Conservation (phyloP, 2,888 invertebrate genomes). For the Dynastes grantii region DNA sequence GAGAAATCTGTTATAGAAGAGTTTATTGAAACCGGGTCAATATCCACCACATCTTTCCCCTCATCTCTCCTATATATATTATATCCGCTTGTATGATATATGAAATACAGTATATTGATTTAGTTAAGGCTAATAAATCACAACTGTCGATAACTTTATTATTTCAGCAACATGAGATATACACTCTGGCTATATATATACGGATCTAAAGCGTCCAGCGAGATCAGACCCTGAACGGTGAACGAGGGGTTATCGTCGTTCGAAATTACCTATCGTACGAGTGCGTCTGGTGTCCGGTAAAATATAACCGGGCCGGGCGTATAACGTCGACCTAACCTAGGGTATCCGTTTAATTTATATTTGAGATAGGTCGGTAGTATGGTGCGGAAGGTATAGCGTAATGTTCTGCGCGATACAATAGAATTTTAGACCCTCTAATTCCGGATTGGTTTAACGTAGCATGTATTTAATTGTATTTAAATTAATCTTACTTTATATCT, state of each 20-base stretch:
- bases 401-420: neutral
- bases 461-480: conserved; percentile 27
- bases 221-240: neutral
- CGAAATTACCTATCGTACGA: conserved; percentile 3
- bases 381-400: neutral
- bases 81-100: conserved; percentile 58
- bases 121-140: conserved; percentile 65
- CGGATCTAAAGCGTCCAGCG: neutral
- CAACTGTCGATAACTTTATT: conserved; percentile 66
- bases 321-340: conserved; percentile 14
- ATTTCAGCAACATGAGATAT: conserved; percentile 58
- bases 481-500: conserved; percentile 24
- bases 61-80: conserved; percentile 3
- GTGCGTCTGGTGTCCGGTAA: conserved; percentile 15
- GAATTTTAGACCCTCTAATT: conserved; percentile 10
- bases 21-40: conserved; percentile 53
- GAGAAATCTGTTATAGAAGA: conserved; percentile 47
- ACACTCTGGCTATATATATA: conserved; percentile 12
- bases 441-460: conserved; percentile 12
- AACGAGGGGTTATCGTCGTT: conserved; percentile 27
- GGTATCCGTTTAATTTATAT: conserved; percentile 26
- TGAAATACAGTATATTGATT: conserved; percentile 66
- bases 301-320: conserved; percentile 13
- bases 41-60: conserved; percentile 26
- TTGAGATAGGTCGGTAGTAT: conserved; percentile 25